phyloP scores from a whole-genome alignment of 1,140 invertebrate genomes.

The Littorina saxatilis region DNA sequence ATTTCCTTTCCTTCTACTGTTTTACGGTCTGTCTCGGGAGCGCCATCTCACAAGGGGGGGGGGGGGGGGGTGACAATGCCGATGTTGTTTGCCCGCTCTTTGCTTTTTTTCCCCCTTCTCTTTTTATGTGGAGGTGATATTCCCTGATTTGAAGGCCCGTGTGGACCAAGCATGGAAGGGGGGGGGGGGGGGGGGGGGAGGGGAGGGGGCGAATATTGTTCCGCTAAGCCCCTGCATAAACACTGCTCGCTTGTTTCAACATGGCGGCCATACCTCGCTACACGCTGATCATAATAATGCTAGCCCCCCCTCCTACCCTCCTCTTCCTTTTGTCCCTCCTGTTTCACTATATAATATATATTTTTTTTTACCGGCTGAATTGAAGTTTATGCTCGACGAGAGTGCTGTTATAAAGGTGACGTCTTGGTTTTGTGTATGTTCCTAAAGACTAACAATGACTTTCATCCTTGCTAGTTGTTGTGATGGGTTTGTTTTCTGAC shows the following conservation, averaged over 20 bases:
- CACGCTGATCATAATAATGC: not conserved
- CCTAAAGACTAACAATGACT: too few species aligned
- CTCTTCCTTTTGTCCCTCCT: not conserved
- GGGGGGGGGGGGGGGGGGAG: not conserved
- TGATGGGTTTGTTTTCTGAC: too few species aligned
- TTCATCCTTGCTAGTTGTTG: too few species aligned
- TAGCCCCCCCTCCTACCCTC: not conserved
- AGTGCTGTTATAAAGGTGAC: too few species aligned
- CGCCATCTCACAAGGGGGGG: not conserved
- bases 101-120: constrained; percentile 15
- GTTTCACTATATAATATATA: too few species aligned
- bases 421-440: too few species aligned
- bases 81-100: constrained; percentile 24
- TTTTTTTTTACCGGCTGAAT: too few species aligned
- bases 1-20: too few species aligned
- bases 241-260: not conserved
- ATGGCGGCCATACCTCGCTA: not conserved
- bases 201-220: not conserved
- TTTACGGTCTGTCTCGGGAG: constrained; percentile 1
- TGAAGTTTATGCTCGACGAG: too few species aligned
- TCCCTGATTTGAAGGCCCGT: not conserved
- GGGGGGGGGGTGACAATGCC: not conserved
- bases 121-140: constrained; percentile 1
- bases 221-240: not conserved
- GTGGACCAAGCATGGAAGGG: constrained; percentile 14